Evolutionary conservation across 2,888 invertebrate species (phyloP).

Genomic region (Diachrysia chrysitis): DNA sequence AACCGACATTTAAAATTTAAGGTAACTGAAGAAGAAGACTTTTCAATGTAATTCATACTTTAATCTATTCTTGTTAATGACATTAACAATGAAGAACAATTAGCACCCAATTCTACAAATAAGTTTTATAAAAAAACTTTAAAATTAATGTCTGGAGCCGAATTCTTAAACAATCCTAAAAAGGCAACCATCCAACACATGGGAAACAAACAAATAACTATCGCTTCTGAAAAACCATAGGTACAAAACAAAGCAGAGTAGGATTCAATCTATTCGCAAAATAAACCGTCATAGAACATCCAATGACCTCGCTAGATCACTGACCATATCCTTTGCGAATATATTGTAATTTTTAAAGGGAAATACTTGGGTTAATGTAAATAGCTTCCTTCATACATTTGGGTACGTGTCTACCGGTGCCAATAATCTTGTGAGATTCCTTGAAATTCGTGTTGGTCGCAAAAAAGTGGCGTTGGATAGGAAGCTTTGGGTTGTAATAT

Average conservation of each 20-base stretch:
- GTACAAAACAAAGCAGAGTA: neutral
- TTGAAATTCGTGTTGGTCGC: neutral
- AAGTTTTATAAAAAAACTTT: no score
- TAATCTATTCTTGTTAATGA: no score
- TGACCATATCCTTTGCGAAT: neutral
- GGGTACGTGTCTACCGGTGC: constrained; percentile 1
- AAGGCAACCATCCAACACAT: no score
- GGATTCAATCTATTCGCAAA: neutral
- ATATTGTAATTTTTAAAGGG: neutral
- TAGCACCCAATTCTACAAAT: no score
- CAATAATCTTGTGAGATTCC: neutral
- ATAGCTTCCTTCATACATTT: constrained; percentile 1
- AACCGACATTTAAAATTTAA: neutral
- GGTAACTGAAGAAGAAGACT: neutral
- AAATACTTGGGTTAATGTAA: neutral
- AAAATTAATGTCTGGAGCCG: no score
- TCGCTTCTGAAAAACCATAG: neutral
- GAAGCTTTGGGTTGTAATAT: no score
- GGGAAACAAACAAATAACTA: neutral
- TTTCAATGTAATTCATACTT: no score
- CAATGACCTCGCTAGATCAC: neutral
- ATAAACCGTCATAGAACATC: neutral
- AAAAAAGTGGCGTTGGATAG: neutral
- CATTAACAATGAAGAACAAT: no score
- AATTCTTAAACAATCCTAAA: no score